phyloP scores from a whole-genome alignment of 2,888 invertebrate species.

The Muscina levida region DNA sequence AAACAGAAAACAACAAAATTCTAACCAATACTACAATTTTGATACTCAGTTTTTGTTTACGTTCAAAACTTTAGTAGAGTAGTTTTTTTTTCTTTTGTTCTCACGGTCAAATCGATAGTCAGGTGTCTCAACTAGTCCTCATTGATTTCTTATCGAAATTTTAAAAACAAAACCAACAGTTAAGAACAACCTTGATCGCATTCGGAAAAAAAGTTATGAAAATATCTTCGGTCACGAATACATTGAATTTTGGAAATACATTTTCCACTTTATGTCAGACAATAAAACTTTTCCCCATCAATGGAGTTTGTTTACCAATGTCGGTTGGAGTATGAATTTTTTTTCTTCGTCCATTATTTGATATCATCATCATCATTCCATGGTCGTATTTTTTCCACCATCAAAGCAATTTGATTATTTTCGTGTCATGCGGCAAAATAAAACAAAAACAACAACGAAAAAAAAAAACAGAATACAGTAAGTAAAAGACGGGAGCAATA shows the following conservation, averaged over 20 bases:
- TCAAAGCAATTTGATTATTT: constrained; percentile 13
- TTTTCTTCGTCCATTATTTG: not conserved
- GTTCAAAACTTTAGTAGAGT: too few relatives aligned
- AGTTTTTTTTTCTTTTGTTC: too few relatives aligned
- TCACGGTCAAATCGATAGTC: too few relatives aligned
- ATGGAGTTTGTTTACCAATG: constrained; percentile 14
- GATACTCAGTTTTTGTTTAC: too few relatives aligned
- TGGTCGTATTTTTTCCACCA: constrained; percentile 9
- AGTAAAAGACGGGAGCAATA: constrained; percentile 2
- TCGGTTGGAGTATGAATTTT: not conserved
- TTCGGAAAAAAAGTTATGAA: too few relatives aligned
- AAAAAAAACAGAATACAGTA: not conserved
- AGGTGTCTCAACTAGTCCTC: too few relatives aligned
- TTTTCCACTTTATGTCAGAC: constrained; percentile 11
- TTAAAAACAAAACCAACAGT: too few relatives aligned
- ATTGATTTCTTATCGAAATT: too few relatives aligned
- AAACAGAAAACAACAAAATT: too few relatives aligned
- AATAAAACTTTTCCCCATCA: constrained; percentile 22
- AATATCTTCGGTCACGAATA: too few relatives aligned
- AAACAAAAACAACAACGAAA: not conserved
- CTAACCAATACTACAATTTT: too few relatives aligned
- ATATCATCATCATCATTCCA: not conserved
- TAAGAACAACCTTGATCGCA: too few relatives aligned
- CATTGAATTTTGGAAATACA: not conserved
- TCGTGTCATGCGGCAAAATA: not conserved